These are phyloP conservation scores for Pteropus rufus DNA, from an alignment of 2,797 vertebrate genomes.

Conservation along the genomic window DNA sequence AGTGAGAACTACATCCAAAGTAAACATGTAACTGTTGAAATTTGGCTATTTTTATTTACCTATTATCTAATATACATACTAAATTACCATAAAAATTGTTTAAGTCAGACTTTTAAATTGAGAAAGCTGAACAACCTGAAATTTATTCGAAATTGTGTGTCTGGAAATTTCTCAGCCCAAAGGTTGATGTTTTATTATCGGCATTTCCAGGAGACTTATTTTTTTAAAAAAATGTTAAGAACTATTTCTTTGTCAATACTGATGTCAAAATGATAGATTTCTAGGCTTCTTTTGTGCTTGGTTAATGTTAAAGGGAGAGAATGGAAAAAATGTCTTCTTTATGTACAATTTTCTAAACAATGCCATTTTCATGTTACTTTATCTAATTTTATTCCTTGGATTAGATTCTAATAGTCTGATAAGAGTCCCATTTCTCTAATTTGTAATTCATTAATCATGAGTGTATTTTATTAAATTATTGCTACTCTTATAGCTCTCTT, in stretches of 20 bases:
- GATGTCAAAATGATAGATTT: neutral
- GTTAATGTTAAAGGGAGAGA: neutral
- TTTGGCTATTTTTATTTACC: neutral
- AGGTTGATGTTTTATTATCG: neutral
- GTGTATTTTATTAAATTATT: neutral
- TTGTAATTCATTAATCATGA: neutral
- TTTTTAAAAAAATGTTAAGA: neutral
- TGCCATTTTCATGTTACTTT: neutral
- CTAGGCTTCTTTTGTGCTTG: neutral
- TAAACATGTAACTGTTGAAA: neutral
- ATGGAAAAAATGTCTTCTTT: neutral
- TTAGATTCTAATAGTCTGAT: neutral
- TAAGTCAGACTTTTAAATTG: neutral
- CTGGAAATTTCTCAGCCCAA: neutral
- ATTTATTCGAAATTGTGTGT: neutral
- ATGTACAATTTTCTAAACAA: neutral
- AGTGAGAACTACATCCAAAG: neutral
- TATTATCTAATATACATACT: neutral
- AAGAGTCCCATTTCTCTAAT: neutral
- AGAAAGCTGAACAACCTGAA: neutral
- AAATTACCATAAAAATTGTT: neutral
- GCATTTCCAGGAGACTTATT: neutral
- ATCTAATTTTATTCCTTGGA: neutral
- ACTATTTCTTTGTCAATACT: neutral
- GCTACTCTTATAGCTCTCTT: neutral